Evolutionary conservation across 2,888 invertebrate genomes (phyloP).

Genomic region (Plagodis dolabraria): DNA sequence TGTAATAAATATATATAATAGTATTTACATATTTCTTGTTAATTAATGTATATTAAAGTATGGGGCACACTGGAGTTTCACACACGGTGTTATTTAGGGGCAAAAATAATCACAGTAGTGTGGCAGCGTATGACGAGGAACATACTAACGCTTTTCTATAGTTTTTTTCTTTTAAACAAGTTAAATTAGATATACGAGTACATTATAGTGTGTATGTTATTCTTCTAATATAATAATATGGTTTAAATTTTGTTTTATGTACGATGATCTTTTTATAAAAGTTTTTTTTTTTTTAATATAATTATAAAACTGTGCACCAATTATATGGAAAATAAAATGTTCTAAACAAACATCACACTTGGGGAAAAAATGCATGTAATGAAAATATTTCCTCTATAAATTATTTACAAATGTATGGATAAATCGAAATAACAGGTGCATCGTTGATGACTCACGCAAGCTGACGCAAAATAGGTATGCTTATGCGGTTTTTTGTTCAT

Average conservation of each 20-base stretch:
- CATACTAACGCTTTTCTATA: constrained; percentile 47
- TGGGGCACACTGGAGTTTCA: constrained; percentile 52
- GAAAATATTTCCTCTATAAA: constrained; percentile 5
- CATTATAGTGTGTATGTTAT: not conserved
- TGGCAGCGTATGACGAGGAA: constrained; percentile 83
- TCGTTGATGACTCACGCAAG: no score
- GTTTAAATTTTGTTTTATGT: not conserved
- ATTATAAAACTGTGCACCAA: constrained; percentile 5
- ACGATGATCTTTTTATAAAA: not conserved
- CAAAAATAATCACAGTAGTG: constrained; percentile 68
- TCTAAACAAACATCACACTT: constrained; percentile 24
- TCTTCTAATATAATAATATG: not conserved
- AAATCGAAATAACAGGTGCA: not conserved
- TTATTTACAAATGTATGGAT: constrained; percentile 21
- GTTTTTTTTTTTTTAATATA: not conserved
- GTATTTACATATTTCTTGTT: constrained; percentile 37
- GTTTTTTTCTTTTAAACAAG: not conserved
- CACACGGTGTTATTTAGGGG: constrained; percentile 64
- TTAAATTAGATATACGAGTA: no score
- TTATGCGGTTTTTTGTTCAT: constrained; percentile 1
- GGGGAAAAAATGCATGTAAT: constrained; percentile 15
- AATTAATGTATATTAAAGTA: constrained; percentile 34
- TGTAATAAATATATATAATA: constrained; percentile 23
- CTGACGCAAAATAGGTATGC: no score
- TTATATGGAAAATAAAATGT: constrained; percentile 1